Conservation (phyloP, 2,888 invertebrate species). For the Agonum fuliginosum region DNA sequence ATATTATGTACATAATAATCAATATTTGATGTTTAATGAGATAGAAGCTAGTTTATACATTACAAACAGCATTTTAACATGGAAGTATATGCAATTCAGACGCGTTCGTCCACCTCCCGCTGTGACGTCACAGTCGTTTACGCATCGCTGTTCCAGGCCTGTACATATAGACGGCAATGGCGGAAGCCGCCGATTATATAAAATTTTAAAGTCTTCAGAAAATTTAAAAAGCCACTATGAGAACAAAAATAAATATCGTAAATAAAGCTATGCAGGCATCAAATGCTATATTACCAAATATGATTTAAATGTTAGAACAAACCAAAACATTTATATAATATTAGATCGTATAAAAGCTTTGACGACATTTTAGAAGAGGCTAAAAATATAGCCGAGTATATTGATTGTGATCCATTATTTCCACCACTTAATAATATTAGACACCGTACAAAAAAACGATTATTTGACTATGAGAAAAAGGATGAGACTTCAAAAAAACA, state of each 20-base stretch:
- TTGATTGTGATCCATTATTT: background rate
- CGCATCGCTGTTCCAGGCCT: no score
- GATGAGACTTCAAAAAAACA: slow-evolving; percentile 4
- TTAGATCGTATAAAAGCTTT: background rate
- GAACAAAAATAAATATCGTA: background rate
- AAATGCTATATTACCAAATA: background rate
- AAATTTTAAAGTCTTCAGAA: no score
- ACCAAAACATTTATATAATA: background rate
- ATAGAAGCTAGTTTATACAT: no score
- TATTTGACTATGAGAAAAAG: slow-evolving; percentile 15
- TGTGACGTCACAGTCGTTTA: no score
- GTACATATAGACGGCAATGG: no score
- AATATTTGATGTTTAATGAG: no score
- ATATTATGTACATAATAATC: no score
- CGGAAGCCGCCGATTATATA: no score
- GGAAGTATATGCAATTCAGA: no score
- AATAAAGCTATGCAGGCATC: background rate
- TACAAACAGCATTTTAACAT: no score
- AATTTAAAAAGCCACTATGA: no score
- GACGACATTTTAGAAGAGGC: slow-evolving; percentile 3
- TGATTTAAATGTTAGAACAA: background rate
- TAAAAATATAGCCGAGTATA: background rate
- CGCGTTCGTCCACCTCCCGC: no score
- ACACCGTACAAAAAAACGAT: background rate
- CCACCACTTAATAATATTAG: background rate